Conservation (phyloP, 1,140 invertebrate genomes). For the Calycopis cecrops region DNA sequence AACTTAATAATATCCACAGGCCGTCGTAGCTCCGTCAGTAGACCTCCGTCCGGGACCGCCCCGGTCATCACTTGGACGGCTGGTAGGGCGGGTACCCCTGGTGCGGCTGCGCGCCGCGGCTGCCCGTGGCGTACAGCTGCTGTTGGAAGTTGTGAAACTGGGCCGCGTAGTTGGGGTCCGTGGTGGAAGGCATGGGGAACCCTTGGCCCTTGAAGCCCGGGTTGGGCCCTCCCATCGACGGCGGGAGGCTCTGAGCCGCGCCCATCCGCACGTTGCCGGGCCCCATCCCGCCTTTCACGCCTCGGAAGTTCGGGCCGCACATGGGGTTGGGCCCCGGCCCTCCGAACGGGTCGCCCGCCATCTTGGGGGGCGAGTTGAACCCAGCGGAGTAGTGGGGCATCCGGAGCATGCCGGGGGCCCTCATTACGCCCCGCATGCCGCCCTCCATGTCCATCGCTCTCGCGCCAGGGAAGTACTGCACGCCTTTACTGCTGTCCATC, state of each 20-base stretch:
- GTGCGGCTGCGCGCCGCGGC: constrained; percentile 74
- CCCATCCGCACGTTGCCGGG: constrained; percentile 49
- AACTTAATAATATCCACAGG: constrained; percentile 21
- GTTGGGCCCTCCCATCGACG: constrained; percentile 83
- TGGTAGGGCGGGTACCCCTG: constrained; percentile 61
- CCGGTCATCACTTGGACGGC: constrained; percentile 62
- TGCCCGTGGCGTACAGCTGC: constrained; percentile 93
- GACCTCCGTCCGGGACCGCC: background rate
- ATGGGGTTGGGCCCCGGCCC: constrained; percentile 50
- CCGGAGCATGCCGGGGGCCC: constrained; percentile 59
- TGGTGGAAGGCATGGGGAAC: constrained; percentile 88
- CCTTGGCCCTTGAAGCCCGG: constrained; percentile 86
- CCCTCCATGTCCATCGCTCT: constrained; percentile 72
- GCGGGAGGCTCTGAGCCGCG: constrained; percentile 81
- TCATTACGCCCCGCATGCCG: constrained; percentile 74
- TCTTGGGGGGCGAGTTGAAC: constrained; percentile 67
- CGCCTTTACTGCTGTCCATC: constrained; percentile 81
- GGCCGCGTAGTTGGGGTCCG: constrained; percentile 94
- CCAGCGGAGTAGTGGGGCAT: constrained; percentile 69
- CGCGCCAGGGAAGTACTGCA: constrained; percentile 84
- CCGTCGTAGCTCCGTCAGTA: constrained; percentile 15
- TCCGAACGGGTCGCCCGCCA: constrained; percentile 55
- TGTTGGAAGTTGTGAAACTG: constrained; percentile 97
- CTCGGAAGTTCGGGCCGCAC: constrained; percentile 62
- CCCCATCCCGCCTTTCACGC: constrained; percentile 58